Conservation (phyloP, 2,888 invertebrate species). For the Coelinius sp. region DNA sequence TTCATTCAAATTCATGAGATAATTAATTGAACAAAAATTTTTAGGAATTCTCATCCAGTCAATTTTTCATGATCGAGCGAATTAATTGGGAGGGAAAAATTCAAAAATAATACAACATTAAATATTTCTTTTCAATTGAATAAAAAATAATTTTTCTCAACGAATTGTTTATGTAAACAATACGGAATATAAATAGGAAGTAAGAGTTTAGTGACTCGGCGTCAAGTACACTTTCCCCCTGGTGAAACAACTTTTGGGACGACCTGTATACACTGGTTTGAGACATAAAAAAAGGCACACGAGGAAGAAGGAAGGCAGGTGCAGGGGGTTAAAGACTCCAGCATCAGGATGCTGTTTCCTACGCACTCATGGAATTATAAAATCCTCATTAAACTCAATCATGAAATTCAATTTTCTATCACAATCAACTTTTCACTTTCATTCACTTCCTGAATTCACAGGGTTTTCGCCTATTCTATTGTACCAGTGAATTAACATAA, state of each 20-base stretch:
- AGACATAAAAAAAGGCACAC: conserved; percentile 26
- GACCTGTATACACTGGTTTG: conserved; percentile 18
- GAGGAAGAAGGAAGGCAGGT: conserved; percentile 28
- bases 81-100: too few relatives aligned
- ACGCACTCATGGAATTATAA: not conserved
- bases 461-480: not conserved
- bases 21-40: not conserved
- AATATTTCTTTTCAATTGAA: not conserved
- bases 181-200: not conserved
- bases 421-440: not conserved
- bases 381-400: not conserved
- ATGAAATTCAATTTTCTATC: not conserved
- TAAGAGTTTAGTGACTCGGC: not conserved
- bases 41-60: not conserved
- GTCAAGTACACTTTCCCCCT: not conserved
- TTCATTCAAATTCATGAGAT: too few relatives aligned
- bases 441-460: not conserved
- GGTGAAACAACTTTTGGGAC: conserved; percentile 26
- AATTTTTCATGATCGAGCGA: too few relatives aligned
- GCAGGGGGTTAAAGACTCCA: conserved; percentile 18
- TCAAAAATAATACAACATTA: too few relatives aligned
- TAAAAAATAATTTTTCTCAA: not conserved
- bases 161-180: not conserved
- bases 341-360: conserved; percentile 16
- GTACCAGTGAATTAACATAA: not conserved